Conservation (phyloP, 2,797 vertebrate species). For the Malacoraja senta region DNA sequence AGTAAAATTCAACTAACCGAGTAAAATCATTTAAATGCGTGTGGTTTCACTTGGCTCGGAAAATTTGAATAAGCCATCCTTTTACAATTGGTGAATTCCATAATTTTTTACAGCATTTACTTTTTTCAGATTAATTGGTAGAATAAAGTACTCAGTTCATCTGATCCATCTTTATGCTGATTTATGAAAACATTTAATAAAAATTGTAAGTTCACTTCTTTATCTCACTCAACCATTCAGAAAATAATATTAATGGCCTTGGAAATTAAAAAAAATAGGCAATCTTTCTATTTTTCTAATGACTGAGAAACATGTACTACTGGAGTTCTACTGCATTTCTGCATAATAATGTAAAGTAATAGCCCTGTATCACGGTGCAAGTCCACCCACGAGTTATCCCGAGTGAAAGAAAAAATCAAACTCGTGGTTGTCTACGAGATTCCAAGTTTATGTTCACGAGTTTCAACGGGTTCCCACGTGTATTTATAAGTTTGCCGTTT, state of each 20-base stretch:
- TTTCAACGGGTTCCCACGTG: too few species aligned
- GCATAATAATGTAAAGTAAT: background rate
- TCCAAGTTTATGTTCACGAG: too few species aligned
- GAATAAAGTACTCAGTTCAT: background rate
- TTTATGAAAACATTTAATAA: background rate
- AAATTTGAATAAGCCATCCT: background rate
- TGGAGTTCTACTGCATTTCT: background rate
- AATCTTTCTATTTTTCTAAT: background rate
- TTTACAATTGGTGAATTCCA: background rate
- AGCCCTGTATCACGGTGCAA: too few species aligned
- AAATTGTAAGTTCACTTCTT: background rate
- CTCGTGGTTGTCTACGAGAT: too few species aligned
- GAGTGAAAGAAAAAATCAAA: too few species aligned
- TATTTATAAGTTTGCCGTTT: too few species aligned
- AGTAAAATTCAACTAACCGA: background rate
- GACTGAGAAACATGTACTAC: background rate
- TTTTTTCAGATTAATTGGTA: slow-evolving; percentile 2
- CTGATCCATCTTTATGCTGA: background rate
- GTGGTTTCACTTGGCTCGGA: background rate
- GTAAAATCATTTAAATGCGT: background rate
- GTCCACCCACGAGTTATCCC: too few species aligned
- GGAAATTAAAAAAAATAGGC: background rate
- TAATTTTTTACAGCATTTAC: background rate
- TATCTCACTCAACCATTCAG: background rate
- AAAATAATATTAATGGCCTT: slow-evolving; percentile 19